Base-by-base conservation (phyloP, 2,888 invertebrate genomes). In the Tholera decimalis region DNA sequence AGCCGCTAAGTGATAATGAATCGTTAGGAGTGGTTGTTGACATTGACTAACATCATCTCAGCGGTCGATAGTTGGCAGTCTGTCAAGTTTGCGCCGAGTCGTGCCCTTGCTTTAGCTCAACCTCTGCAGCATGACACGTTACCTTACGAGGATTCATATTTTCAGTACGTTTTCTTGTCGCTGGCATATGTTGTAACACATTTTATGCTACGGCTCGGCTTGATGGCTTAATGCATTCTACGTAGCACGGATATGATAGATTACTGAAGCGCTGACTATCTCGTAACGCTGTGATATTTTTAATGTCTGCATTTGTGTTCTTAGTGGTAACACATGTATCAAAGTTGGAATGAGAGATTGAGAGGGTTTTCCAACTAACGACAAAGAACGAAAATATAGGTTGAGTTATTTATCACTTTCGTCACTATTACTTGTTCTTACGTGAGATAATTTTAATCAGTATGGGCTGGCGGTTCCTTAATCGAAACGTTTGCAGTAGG, bases 31-130 rank as follows among this genome's bases (percentile, higher is more conserved):
- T 83, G 88, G 77, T 75, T 79, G 87, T 92, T 93, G 93, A 94
- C 94, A 93, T 92, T 94, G 94, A 88, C 85, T 83, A 80, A 68
- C 85, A 85, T 86, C 87, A 88, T 88, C 80, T 81, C 73, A 82
- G 75, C 79, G 89, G 85, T 92, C 91, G 90, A 91, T 92, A 92
- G 88, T 92, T 94, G 94, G 94, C 94, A 93, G 72, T 72, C 71
- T 82, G 88, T 90, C 94, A 94, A 94, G 89, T 85, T 83, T 78
- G 81, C 78, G 81, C 66, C 58, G 60, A 63, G 83, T 64, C 49
- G 57, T 77, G 89, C 90, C 91, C 92, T 92, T 91, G 91, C 84
- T 47, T 59, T 47, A 73, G 66, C 66, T 57, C 51, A 77, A 67
- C 77, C 78, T 74, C 80, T 71, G 47, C 57, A 66, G 60, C 44